Percentiles rank a stretch among this genome's conserved stretches.
Conservation (phyloP, 2,797 vertebrate species). For the Enteromius unitaeniatus region DNA sequence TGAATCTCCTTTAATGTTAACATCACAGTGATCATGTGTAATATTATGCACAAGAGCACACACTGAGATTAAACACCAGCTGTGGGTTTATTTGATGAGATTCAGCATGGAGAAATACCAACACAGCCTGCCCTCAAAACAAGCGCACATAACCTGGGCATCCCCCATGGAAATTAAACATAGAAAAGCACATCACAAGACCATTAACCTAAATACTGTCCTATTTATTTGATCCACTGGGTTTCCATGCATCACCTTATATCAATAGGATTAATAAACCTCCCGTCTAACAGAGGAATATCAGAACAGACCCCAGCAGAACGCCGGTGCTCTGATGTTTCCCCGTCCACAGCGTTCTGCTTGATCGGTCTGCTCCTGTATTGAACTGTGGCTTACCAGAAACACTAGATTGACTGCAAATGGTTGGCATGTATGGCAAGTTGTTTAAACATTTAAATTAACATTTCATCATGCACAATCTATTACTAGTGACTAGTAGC, state of each 20-base stretch:
- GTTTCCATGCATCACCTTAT: neutral
- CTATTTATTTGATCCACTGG: conserved; percentile 11
- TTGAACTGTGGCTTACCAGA: conserved; percentile 9
- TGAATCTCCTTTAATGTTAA: neutral
- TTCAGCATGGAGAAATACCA: neutral
- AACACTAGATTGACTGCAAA: conserved; percentile 6
- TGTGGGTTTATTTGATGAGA: neutral
- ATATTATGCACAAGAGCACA: neutral
- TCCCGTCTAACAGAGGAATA: neutral
- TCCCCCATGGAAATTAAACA: neutral
- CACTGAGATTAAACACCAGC: neutral
- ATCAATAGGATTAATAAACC: conserved; percentile 2
- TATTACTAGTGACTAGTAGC: neutral
- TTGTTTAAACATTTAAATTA: neutral
- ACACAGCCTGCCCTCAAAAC: neutral
- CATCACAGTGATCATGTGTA: neutral
- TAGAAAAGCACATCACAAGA: neutral
- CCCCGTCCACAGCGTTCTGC: neutral
- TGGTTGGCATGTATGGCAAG: conserved; percentile 4
- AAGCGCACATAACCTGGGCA: neutral
- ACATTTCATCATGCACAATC: too few relatives aligned
- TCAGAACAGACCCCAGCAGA: neutral
- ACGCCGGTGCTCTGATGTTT: neutral
- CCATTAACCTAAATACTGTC: conserved; percentile 18
- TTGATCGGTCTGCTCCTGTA: neutral